Evolutionary conservation across 2,113 vertebrate species (phyloP).

Genomic region (Nothocercus julius): DNA sequence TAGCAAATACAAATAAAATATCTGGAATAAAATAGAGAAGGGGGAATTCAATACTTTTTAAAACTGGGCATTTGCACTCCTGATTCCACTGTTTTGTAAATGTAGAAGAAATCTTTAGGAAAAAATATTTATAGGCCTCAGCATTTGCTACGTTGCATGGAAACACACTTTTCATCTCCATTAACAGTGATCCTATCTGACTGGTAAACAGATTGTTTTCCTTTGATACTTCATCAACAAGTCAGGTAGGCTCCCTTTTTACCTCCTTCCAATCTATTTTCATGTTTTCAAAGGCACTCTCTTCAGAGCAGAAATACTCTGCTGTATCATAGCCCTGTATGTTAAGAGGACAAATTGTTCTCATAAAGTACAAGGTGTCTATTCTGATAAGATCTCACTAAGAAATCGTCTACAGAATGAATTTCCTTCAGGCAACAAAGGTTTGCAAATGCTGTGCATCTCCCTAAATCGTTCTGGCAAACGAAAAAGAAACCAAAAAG

Average conservation of each 20-base stretch:
- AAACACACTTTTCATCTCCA: background rate
- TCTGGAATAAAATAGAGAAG: background rate
- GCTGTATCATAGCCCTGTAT: background rate
- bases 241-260: background rate
- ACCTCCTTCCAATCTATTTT: background rate
- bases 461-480: background rate
- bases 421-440: constrained; percentile 16
- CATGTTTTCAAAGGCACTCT: background rate
- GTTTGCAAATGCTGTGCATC: background rate
- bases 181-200: background rate
- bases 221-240: background rate
- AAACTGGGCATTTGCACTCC: background rate
- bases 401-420: background rate
- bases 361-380: background rate
- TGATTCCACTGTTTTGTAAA: background rate
- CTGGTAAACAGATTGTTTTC: background rate
- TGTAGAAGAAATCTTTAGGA: background rate
- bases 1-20: background rate
- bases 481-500: background rate
- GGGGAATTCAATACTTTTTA: background rate
- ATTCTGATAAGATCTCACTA: background rate
- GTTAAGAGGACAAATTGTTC: background rate
- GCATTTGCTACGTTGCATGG: background rate
- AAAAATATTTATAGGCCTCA: background rate
- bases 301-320: background rate